phyloP scores from a whole-genome alignment of 2,888 invertebrate genomes.

The Abrostola tripartita region DNA sequence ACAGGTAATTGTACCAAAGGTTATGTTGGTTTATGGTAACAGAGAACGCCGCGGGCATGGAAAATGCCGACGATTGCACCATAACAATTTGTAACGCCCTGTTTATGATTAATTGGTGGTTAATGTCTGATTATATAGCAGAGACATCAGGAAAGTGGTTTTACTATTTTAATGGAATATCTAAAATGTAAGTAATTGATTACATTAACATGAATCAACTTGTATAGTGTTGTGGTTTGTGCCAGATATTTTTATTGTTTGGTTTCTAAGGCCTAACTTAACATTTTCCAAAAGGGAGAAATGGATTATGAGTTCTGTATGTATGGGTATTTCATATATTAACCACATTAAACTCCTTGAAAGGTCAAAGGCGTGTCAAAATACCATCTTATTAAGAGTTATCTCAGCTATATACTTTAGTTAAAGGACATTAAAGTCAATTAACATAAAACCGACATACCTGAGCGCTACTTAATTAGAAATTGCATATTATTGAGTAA shows the following conservation, averaged over 20 bases:
- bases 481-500: constrained; percentile 28
- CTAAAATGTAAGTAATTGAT: too few species aligned
- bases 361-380: not conserved
- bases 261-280: too few species aligned
- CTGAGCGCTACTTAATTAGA: constrained; percentile 18
- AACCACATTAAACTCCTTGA: too few species aligned
- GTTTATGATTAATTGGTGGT: constrained; percentile 12
- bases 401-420: constrained; percentile 8
- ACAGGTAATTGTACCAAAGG: constrained; percentile 21
- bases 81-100: constrained; percentile 25
- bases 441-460: constrained; percentile 24
- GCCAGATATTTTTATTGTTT: too few species aligned
- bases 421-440: constrained; percentile 3
- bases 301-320: too few species aligned
- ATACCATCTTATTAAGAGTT: constrained; percentile 10
- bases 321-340: too few species aligned
- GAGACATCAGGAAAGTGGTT: not conserved
- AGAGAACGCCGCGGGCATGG: constrained; percentile 18
- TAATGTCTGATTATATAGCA: constrained; percentile 8
- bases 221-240: too few species aligned
- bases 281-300: too few species aligned
- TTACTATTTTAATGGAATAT: not conserved
- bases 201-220: too few species aligned
- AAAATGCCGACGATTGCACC: constrained; percentile 33
- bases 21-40: constrained; percentile 34